A percentile compares a stretch with the other conserved stretches of the same genome.
Evolutionary conservation across 2,888 invertebrate genomes (phyloP).

Genomic region (Frankliniella fusca): DNA sequence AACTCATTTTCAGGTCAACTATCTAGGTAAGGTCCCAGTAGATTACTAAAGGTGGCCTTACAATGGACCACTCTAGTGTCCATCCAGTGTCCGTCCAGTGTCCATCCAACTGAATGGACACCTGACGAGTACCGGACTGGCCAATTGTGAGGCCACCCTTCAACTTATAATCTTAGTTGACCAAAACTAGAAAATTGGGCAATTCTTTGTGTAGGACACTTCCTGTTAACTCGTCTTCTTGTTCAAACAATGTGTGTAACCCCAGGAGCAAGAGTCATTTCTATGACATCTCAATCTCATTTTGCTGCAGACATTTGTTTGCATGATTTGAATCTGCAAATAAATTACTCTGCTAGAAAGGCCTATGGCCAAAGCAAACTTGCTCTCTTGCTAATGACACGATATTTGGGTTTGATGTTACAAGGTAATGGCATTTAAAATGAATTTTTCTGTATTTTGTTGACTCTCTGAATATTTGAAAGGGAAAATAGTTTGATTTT

Average conservation of each 20-base stretch:
- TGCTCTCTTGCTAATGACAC: conserved; percentile 69
- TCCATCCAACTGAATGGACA: no score
- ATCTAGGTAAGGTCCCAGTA: conserved; percentile 51
- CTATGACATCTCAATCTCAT: conserved; percentile 67
- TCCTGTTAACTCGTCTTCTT: conserved; percentile 67
- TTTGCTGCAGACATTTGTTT: conserved; percentile 60
- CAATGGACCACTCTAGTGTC: no score
- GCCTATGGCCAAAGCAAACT: conserved; percentile 73
- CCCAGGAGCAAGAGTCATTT: conserved; percentile 64
- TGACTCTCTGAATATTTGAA: no score
- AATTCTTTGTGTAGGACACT: conserved; percentile 52
- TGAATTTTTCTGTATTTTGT: background rate
- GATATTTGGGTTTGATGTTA: conserved; percentile 59
- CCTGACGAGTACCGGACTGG: no score
- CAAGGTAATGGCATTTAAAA: conserved; percentile 48
- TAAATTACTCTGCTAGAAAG: conserved; percentile 57
- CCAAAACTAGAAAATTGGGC: background rate
- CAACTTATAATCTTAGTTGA: no score
- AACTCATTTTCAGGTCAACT: conserved; percentile 72
- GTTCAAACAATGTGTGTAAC: conserved; percentile 61
- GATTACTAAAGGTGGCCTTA: no score
- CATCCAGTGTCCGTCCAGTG: no score
- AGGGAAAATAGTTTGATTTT: background rate
- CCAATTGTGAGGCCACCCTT: no score
- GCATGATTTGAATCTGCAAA: conserved; percentile 65